phyloP scores from a whole-genome alignment of 2,113 vertebrate species.

The Hippocampus barbouri region DNA sequence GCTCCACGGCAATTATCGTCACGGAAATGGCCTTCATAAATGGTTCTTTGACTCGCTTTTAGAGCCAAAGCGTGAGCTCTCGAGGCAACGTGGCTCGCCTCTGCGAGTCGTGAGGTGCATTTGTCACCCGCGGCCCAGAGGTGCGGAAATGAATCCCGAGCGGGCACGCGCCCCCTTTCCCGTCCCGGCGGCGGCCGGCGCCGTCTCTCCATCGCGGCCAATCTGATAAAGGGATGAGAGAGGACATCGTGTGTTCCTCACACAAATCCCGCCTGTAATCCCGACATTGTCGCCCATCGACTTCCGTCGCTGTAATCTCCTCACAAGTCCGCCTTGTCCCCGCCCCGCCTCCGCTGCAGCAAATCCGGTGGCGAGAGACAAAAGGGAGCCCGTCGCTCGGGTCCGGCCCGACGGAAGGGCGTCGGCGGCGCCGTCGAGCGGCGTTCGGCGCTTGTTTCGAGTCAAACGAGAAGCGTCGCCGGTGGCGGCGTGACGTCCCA shows the following conservation, averaged over 20 bases:
- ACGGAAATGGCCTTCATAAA: background rate
- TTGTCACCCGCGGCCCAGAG: slow-evolving; percentile 39
- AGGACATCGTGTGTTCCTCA: slow-evolving; percentile 71
- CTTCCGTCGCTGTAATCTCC: slow-evolving; percentile 61
- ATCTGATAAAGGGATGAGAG: slow-evolving; percentile 73
- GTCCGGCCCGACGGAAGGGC: background rate
- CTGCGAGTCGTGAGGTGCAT: slow-evolving; percentile 24
- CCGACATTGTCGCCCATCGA: slow-evolving; percentile 69
- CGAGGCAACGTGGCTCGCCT: background rate
- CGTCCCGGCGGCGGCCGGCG: slow-evolving; percentile 26
- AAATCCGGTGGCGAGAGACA: slow-evolving; percentile 42
- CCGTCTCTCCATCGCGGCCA: slow-evolving; percentile 55
- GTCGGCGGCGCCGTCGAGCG: slow-evolving; percentile 31
- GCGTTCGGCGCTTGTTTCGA: background rate
- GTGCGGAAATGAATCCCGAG: slow-evolving; percentile 58
- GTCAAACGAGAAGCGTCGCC: background rate
- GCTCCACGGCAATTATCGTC: slow-evolving; percentile 16
- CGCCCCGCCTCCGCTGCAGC: slow-evolving; percentile 13
- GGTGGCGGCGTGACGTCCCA: slow-evolving; percentile 39
- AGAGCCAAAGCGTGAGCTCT: background rate
- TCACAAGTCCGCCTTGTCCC: slow-evolving; percentile 45
- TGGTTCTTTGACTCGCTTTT: background rate
- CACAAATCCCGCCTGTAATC: slow-evolving; percentile 74
- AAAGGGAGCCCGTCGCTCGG: background rate
- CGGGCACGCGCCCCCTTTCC: slow-evolving; percentile 18